These are phyloP conservation scores for Apis dorsata DNA, from an alignment of 1,140 invertebrate species.

Conservation along the genomic window DNA sequence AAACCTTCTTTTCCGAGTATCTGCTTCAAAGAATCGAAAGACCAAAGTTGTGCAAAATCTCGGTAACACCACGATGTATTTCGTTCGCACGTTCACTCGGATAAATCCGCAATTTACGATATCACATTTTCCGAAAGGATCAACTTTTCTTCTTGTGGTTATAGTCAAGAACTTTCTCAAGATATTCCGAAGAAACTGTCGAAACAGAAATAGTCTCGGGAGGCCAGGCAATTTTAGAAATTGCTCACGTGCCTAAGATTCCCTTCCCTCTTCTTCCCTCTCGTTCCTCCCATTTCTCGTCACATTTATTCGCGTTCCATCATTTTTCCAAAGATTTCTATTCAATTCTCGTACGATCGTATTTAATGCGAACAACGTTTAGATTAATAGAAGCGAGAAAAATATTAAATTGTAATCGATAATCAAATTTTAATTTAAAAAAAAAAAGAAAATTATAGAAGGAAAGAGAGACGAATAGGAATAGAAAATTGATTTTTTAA, in stretches of 20 bases:
- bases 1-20: not conserved
- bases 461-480: too few species aligned
- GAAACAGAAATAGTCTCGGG: conserved; percentile 22
- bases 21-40: not conserved
- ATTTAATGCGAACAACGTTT: too few species aligned
- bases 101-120: conserved; percentile 25
- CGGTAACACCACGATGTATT: not conserved
- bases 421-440: too few species aligned
- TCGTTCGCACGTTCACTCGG: not conserved
- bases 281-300: not conserved
- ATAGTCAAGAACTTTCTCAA: not conserved
- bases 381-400: too few species aligned
- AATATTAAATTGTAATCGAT: too few species aligned
- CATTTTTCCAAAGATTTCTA: conserved; percentile 14
- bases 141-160: not conserved
- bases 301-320: conserved; percentile 23
- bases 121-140: conserved; percentile 23
- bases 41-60: too few species aligned
- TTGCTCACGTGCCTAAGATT: conserved; percentile 14
- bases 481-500: too few species aligned
- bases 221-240: conserved; percentile 14
- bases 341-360: not conserved
- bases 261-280: not conserved
- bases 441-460: too few species aligned
- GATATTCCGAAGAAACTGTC: not conserved